phyloP scores from a whole-genome alignment of 2,113 vertebrate species.

The Chaetura pelagica region DNA sequence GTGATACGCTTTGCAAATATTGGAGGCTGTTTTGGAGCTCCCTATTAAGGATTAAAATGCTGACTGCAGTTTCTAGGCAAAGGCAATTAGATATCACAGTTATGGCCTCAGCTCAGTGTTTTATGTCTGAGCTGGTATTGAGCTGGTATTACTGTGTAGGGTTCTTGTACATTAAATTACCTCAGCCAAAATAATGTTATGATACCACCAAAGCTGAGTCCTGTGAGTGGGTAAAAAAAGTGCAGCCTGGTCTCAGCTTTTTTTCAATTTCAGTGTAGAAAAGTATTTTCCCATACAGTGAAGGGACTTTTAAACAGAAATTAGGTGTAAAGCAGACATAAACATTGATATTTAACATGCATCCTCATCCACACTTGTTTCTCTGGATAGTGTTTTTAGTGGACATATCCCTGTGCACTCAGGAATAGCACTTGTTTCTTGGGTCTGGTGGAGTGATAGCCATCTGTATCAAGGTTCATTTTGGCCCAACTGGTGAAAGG shows the following conservation, averaged over 20 bases:
- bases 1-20: not conserved
- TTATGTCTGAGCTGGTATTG: not conserved
- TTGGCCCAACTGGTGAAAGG: not conserved
- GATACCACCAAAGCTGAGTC: not conserved
- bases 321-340: not conserved
- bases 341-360: not conserved
- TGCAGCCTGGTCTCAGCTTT: not conserved
- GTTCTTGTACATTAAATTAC: not conserved
- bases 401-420: not conserved
- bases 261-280: not conserved
- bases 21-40: slow-evolving; percentile 20
- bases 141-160: not conserved
- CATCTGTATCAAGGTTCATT: not conserved
- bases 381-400: not conserved
- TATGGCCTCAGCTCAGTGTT: not conserved
- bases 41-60: not conserved
- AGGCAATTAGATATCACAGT: not conserved
- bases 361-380: not conserved
- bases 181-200: not conserved
- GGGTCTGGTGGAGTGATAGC: not conserved
- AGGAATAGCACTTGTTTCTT: not conserved
- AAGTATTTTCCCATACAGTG: not conserved
- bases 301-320: not conserved
- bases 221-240: not conserved
- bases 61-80: not conserved